Percentiles rank a stretch among this genome's conserved stretches.
These are phyloP conservation scores for Caenorhabditis sp. DNA, from an alignment of 2,888 invertebrate species.

Conservation along the genomic window DNA sequence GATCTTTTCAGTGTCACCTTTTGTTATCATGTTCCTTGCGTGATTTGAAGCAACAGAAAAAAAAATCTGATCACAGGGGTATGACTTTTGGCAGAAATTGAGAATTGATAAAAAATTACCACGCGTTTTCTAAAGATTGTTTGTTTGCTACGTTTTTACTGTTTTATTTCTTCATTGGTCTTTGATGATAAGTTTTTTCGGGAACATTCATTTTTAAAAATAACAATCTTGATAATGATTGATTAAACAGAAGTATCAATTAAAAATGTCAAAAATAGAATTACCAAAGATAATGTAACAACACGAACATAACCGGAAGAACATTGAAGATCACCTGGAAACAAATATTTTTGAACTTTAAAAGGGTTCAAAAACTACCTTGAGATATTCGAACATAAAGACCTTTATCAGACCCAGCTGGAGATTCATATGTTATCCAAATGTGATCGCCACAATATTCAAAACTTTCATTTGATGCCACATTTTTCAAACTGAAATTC, in stretches of 20 bases:
- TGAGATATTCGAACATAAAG: slow-evolving; percentile 23
- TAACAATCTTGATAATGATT: too few species aligned
- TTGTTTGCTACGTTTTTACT: background rate
- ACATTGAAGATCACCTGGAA: slow-evolving; percentile 37
- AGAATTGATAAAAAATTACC: background rate
- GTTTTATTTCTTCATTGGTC: background rate
- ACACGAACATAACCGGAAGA: slow-evolving; percentile 7
- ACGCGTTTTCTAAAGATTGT: background rate
- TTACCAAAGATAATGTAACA: background rate
- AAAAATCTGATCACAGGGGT: background rate
- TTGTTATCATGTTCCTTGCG: background rate
- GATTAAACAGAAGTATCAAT: background rate
- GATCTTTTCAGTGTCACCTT: background rate
- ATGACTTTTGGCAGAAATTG: background rate
- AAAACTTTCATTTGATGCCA: slow-evolving; percentile 3
- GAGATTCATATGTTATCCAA: slow-evolving; percentile 22
- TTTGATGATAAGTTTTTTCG: background rate
- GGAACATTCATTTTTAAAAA: too few species aligned
- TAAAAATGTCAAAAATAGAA: background rate
- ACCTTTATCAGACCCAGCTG: slow-evolving; percentile 16
- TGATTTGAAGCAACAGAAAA: background rate
- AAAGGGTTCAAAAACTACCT: slow-evolving; percentile 14
- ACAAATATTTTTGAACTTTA: slow-evolving; percentile 15
- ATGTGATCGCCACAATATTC: slow-evolving; percentile 24
- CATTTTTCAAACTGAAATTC: slow-evolving; percentile 8